These are phyloP conservation scores for Drosophila heteroneura DNA, from an alignment of 2,888 invertebrate species.

Conservation along the genomic window DNA sequence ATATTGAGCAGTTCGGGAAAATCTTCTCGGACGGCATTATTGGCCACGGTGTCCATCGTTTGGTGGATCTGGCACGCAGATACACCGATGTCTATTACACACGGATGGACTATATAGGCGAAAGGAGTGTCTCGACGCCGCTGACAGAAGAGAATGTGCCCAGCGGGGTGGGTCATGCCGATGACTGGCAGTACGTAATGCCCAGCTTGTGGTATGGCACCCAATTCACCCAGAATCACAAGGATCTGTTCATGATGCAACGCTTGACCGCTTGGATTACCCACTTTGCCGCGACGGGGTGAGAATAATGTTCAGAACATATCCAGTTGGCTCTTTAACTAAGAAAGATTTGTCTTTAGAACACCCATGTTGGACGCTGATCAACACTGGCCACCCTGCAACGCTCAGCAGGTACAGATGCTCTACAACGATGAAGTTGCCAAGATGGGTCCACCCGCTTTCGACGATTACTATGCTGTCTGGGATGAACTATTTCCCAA, in stretches of 20 bases:
- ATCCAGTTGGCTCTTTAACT: accelerated
- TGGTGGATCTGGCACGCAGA: conserved; percentile 87
- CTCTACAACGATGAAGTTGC: conserved; percentile 63
- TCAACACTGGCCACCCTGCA: conserved; percentile 64
- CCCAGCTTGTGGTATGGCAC: conserved; percentile 68
- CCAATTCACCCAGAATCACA: conserved; percentile 69
- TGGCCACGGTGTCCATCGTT: conserved; percentile 87
- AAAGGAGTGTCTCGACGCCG: conserved; percentile 85
- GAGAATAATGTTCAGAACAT: conserved; percentile 2
- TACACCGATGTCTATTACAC: conserved; percentile 87
- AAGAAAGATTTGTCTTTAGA: conserved; percentile 11
- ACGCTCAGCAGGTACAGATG: conserved; percentile 14
- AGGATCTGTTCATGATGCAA: conserved; percentile 85
- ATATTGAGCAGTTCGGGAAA: conserved; percentile 76
- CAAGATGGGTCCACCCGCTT: conserved; percentile 48
- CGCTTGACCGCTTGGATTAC: conserved; percentile 84
- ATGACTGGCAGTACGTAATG: conserved; percentile 80
- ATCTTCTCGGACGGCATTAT: conserved; percentile 87
- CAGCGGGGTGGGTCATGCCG: conserved; percentile 74
- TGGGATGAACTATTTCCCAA: conserved; percentile 77
- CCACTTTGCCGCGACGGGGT: conserved; percentile 83
- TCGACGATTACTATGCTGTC: conserved; percentile 53
- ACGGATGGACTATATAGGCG: conserved; percentile 87
- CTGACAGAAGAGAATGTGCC: conserved; percentile 85
- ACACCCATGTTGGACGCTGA: conserved; percentile 4